Conservation (phyloP, 1,140 invertebrate species). For the Psix sp. region DNA sequence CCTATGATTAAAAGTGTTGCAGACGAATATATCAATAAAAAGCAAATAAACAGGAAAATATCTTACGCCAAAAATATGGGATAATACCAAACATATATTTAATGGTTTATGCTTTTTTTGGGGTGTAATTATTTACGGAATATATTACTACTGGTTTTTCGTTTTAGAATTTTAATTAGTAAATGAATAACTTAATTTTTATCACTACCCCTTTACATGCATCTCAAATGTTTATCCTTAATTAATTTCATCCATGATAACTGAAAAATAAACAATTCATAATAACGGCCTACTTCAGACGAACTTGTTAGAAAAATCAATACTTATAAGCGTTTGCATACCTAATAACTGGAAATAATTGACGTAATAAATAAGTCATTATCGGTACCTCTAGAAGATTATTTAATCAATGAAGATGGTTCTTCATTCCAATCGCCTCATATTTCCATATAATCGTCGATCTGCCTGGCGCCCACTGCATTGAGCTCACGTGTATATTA, state of each 20-base stretch:
- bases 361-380: conserved; percentile 77
- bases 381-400: conserved; percentile 69
- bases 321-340: conserved; percentile 57
- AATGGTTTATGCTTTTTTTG: no score
- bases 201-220: no score
- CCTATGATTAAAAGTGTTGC: no score
- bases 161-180: no score
- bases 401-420: conserved; percentile 75
- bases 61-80: no score
- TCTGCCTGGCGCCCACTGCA: conserved; percentile 54
- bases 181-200: no score
- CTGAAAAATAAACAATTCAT: conserved; percentile 60
- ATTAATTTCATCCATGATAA: conserved; percentile 45
- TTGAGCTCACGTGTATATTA: conserved; percentile 72
- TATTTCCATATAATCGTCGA: conserved; percentile 75
- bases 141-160: no score
- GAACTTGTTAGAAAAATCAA: conserved; percentile 60
- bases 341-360: conserved; percentile 73
- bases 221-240: no score
- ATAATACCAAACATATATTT: no score
- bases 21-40: no score
- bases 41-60: no score
- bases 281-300: conserved; percentile 58
- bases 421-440: conserved; percentile 67
- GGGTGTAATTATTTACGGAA: no score